Base-by-base conservation (phyloP, 2,888 invertebrate species). In the Heteropelma amictum region DNA sequence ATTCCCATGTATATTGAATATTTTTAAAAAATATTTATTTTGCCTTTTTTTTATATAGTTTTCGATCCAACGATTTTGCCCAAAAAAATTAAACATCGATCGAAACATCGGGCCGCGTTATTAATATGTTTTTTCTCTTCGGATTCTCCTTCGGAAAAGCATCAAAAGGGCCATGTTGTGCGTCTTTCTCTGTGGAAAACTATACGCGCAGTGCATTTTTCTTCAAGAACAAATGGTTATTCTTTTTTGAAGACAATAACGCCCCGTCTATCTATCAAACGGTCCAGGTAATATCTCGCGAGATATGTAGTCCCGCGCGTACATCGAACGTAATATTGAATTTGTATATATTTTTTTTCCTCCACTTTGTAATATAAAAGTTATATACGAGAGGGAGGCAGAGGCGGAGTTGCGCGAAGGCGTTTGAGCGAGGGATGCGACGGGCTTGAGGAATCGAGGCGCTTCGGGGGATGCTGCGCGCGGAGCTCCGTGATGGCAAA, bases 241-340 rank as follows among this genome's bases (percentile, higher is more conserved):
- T 83, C 82, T 85, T 86, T 87, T 86, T 82, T 87, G 86, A 88
- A 87, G 88, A 88, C 88, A 87, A 88, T 88, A 88, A 86, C 82
- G 83, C 80, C 77, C 79, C 85, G 84, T 83, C 88, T 87, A 88
- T 88, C 86, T 87, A 87, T 88, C 87, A 88, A 82, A 82, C 85
- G n/a, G 83, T 84, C 83, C 84, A 80, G 83, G 86, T 83, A 85
- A 88, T 88, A 88, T 88, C n/a, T n/a, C 84, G 83, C 84, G 40
- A 51, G 49, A 68, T 47, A 26, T 84, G 79, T 82, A 82, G n/a
- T n/a, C n/a, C n/a, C n/a, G n/a, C 81, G 84, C 87, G 85, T 71
- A 49, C 28, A 67, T 87, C 85, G 83, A 82, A 82, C 80, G 85
- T 86, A 84, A 88, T 88, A 88, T 88, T 87, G 87, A 87, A 88